Evolutionary conservation across 2,113 vertebrate species (phyloP).

Genomic region (Chaetops frenatus): DNA sequence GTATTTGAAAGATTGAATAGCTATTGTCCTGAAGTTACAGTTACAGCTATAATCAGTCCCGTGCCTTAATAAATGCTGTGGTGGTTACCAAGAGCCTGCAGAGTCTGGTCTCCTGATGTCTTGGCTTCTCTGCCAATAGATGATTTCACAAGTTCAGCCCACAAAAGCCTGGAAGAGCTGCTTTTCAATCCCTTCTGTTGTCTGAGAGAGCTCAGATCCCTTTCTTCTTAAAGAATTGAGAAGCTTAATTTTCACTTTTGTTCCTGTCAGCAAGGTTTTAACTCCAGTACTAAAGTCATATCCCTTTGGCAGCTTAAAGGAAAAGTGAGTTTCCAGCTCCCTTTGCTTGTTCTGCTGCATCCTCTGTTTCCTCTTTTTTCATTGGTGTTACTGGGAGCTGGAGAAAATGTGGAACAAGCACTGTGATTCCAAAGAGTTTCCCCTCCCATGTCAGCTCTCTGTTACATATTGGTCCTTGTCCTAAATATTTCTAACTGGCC

Average conservation of each 20-base stretch:
- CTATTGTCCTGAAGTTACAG: constrained; percentile 29
- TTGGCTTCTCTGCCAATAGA: constrained; percentile 39
- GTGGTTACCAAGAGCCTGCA: constrained; percentile 25
- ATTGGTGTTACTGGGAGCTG: neutral
- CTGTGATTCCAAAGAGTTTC: neutral
- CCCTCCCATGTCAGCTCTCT: neutral
- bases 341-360: neutral
- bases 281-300: neutral
- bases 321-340: neutral
- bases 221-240: constrained; percentile 24
- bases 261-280: constrained; percentile 36
- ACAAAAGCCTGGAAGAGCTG: constrained; percentile 34
- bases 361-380: neutral
- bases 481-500: neutral
- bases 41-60: neutral
- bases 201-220: neutral
- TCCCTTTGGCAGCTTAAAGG: neutral
- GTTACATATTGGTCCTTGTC: neutral
- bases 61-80: neutral
- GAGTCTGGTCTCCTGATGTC: constrained; percentile 51
- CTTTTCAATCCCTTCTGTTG: constrained; percentile 30
- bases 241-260: constrained; percentile 31
- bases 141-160: constrained; percentile 55
- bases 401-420: neutral
- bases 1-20: constrained; percentile 18